Percentiles rank a stretch among this genome's conserved stretches.
Conservation (phyloP, 2,797 vertebrate genomes). For the Halcyon leucocephala region DNA sequence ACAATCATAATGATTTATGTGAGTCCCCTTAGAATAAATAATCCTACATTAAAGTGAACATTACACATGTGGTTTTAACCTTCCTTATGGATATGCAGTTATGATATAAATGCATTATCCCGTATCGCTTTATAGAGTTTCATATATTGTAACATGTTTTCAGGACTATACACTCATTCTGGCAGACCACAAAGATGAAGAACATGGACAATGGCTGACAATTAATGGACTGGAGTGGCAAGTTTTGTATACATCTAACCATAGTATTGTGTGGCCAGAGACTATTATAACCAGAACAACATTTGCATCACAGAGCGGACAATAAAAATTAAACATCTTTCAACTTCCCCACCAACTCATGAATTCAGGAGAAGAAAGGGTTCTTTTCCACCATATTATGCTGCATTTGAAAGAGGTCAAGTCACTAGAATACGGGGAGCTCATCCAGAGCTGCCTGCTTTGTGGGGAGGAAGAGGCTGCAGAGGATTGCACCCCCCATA, state of each 20-base stretch:
- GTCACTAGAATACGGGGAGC: not conserved
- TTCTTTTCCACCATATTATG: not conserved
- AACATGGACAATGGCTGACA: not conserved
- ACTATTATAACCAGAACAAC: not conserved
- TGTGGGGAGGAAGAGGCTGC: not conserved
- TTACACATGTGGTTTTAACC: not conserved
- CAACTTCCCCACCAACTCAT: not conserved
- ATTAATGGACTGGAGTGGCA: not conserved
- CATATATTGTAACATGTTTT: not conserved
- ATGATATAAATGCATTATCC: not conserved
- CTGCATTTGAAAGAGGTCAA: not conserved
- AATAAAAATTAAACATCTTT: not conserved
- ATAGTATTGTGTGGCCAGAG: not conserved
- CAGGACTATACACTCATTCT: not conserved
- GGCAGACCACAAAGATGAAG: not conserved
- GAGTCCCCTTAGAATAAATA: not conserved
- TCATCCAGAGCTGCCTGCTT: not conserved
- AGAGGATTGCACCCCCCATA: not conserved
- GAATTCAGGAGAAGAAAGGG: not conserved
- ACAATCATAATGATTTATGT: not conserved
- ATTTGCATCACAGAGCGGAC: not conserved
- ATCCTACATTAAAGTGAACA: not conserved
- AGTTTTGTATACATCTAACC: not conserved
- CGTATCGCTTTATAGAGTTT: not conserved
- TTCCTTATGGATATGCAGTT: not conserved